Conservation (phyloP, 2,888 invertebrate genomes). For the Dryocosmus kuriphilus region DNA sequence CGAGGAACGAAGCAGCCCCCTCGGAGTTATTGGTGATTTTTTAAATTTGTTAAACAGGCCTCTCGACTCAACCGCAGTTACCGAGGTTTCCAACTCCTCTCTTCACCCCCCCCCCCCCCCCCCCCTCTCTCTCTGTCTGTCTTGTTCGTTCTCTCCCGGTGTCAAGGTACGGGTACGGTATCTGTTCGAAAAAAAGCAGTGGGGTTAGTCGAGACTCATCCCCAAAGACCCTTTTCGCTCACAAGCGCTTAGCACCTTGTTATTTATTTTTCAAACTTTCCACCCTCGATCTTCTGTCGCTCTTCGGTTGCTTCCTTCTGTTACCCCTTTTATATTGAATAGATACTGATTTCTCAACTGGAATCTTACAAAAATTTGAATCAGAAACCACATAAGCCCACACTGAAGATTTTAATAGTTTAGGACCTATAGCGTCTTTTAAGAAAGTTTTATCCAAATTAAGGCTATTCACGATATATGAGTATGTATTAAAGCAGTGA, state of each 20-base stretch:
- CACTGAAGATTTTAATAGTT: neutral
- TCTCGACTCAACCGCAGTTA: constrained; percentile 69
- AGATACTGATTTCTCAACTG: constrained; percentile 13
- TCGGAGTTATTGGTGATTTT: constrained; percentile 74
- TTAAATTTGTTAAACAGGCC: constrained; percentile 74
- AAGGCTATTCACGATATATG: no score
- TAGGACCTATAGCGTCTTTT: no score
- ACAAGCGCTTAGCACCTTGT: constrained; percentile 72
- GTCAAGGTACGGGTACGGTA: constrained; percentile 43
- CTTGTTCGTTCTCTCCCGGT: constrained; percentile 36
- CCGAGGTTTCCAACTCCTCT: constrained; percentile 39
- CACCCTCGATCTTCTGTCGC: constrained; percentile 56
- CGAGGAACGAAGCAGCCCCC: constrained; percentile 49
- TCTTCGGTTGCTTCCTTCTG: constrained; percentile 23
- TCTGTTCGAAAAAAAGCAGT: constrained; percentile 58
- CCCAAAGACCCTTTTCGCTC: constrained; percentile 51
- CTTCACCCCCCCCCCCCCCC: constrained; percentile 40
- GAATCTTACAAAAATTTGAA: constrained; percentile 4
- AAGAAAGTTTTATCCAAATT: no score
- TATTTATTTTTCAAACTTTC: constrained; percentile 73
- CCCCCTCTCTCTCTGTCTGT: constrained; percentile 17
- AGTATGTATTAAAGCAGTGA: no score
- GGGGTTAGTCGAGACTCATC: constrained; percentile 46
- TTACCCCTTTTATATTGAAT: constrained; percentile 30
- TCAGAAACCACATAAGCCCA: neutral